phyloP scores from a whole-genome alignment of 2,888 invertebrate species.

The Rhabditoides inermis region DNA sequence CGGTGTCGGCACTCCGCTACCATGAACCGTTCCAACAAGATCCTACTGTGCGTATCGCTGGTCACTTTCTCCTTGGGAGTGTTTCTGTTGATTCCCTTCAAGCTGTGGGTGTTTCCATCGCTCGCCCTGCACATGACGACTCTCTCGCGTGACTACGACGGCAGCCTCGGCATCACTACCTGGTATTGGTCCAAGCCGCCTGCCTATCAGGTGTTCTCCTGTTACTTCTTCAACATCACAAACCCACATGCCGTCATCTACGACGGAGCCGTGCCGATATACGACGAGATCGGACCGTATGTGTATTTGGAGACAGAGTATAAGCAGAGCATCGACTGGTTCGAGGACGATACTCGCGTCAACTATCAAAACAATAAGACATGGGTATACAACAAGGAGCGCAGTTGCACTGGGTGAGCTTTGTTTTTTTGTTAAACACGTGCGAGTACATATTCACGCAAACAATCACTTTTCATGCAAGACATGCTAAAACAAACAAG shows the following conservation, averaged over 20 bases:
- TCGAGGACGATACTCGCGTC: slow-evolving; percentile 22
- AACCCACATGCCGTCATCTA: slow-evolving; percentile 31
- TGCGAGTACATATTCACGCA: too few species aligned
- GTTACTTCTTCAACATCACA: slow-evolving; percentile 26
- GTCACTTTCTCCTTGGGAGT: slow-evolving; percentile 20
- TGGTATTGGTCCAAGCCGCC: slow-evolving; percentile 23
- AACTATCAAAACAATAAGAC: slow-evolving; percentile 26
- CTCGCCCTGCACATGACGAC: background rate
- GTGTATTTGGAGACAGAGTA: slow-evolving; percentile 31
- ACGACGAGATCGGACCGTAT: slow-evolving; percentile 29
- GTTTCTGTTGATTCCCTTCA: slow-evolving; percentile 23
- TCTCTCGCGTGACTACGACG: slow-evolving; percentile 17
- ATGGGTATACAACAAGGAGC: too few species aligned
- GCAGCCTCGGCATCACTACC: slow-evolving; percentile 22
- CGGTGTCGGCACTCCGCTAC: too few species aligned
- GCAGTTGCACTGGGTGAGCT: too few species aligned
- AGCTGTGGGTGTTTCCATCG: slow-evolving; percentile 18
- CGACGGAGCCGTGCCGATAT: slow-evolving; percentile 20
- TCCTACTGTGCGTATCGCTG: too few species aligned
- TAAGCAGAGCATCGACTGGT: slow-evolving; percentile 30
- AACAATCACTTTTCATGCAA: too few species aligned
- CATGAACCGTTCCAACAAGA: too few species aligned
- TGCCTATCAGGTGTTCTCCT: slow-evolving; percentile 17
- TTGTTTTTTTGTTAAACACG: too few species aligned
- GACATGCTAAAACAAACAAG: too few species aligned